Evolutionary conservation across 2,888 invertebrate genomes (phyloP).

Genomic region (Diabrotica balteata): DNA sequence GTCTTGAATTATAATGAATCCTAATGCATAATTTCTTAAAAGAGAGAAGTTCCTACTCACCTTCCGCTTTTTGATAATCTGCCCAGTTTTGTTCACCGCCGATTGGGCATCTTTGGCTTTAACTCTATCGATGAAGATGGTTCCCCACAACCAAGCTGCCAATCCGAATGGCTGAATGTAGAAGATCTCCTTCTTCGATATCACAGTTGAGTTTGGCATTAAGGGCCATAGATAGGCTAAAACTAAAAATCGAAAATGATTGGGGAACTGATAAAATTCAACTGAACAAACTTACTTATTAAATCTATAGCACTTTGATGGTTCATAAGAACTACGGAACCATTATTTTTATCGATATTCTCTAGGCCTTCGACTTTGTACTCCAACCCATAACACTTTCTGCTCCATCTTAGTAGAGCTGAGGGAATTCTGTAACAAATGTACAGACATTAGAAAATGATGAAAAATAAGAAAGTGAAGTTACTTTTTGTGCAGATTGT

Average conservation of each 20-base stretch:
- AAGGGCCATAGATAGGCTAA: conserved; percentile 83
- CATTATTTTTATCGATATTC: conserved; percentile 76
- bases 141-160: conserved; percentile 87
- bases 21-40: no score
- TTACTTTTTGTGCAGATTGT: no score
- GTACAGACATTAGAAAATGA: background rate
- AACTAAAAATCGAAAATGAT: conserved; percentile 58
- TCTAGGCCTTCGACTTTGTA: conserved; percentile 78
- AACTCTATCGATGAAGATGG: conserved; percentile 84
- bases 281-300: conserved; percentile 65
- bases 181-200: conserved; percentile 83
- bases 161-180: conserved; percentile 86
- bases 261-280: no score
- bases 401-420: conserved; percentile 66
- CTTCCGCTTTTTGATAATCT: conserved; percentile 71
- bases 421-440: conserved; percentile 71
- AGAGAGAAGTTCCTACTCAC: conserved; percentile 51
- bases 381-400: conserved; percentile 68
- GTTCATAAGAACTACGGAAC: conserved; percentile 84
- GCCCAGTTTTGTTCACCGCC: conserved; percentile 75
- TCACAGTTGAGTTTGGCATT: conserved; percentile 79
- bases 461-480: no score
- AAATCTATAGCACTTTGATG: conserved; percentile 90
- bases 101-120: conserved; percentile 74
- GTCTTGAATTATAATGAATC: no score